Evolutionary conservation across 2,888 invertebrate genomes (phyloP).

Genomic region (Apotomis capreana): DNA sequence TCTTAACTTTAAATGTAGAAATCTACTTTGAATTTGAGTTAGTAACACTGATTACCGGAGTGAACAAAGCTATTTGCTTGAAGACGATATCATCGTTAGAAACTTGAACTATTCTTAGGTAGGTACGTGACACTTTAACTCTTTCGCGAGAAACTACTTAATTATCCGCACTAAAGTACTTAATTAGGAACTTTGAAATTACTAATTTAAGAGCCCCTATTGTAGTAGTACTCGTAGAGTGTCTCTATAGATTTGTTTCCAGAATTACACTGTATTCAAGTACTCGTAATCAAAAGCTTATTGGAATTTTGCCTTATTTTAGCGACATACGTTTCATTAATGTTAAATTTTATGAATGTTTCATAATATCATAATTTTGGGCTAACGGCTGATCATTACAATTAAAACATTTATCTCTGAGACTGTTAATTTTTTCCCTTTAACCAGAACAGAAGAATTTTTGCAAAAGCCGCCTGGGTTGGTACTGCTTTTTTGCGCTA

Average conservation of each 20-base stretch:
- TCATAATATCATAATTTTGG: too few relatives aligned
- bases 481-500: too few relatives aligned
- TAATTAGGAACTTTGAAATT: conserved; percentile 37
- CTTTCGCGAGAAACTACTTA: conserved; percentile 27
- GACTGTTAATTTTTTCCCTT: too few relatives aligned
- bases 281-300: conserved; percentile 20
- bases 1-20: not conserved
- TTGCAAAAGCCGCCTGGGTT: too few relatives aligned
- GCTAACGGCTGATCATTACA: too few relatives aligned
- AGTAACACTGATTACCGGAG: conserved; percentile 1
- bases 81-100: conserved; percentile 21
- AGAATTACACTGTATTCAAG: conserved; percentile 21
- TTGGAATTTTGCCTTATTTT: not conserved
- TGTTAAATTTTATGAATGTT: too few relatives aligned
- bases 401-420: too few relatives aligned
- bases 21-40: not conserved
- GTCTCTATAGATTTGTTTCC: conserved; percentile 15
- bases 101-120: conserved; percentile 31
- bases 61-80: conserved; percentile 1
- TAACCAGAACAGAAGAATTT: too few relatives aligned
- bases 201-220: conserved; percentile 18
- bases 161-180: conserved; percentile 26
- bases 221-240: too few relatives aligned
- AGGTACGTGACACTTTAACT: conserved; percentile 33
- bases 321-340: too few relatives aligned